Evolutionary conservation across 2,113 vertebrate species (phyloP), one percentile per base, ranked within the genome.

Genomic region (Platanista minor): DNA sequence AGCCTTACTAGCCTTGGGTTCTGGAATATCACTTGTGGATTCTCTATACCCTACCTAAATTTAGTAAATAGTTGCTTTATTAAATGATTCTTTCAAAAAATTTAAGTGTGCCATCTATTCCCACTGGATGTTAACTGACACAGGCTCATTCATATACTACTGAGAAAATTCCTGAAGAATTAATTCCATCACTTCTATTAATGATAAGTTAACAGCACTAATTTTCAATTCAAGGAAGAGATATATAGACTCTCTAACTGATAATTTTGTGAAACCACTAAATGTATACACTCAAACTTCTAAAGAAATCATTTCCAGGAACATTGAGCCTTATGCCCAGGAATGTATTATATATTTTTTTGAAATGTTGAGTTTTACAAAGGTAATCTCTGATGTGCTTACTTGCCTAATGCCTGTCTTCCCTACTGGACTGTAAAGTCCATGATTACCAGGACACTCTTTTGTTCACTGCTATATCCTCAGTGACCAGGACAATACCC

Each of bases 351-450:
- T 72, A 86, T 41, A 39, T 86, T 52, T 89, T 89, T 74, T 90
- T 78, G 6, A 81, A 94, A 91, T 27, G 52, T 80, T 95, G 71
- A 90, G 2, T 93, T 96, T 96, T 92, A 62, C 52, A 93, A 93
- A 72, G 67, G 25, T 75, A 61, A 89, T 75, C 59, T 71, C 52
- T 91, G 67, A 57, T 89, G 17, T 27, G 4, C 13, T 86, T 92
- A 74, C 13, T 83, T 93, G 23, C 87, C 29, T 83, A 86, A 86
- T 78, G 17, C 57, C 80, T 74, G 2, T 62, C 52, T 92, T 49
- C 18, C 27, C 46, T 69, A 80, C 54, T 72, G 88, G 29, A 86
- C 36, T 94, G 39, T 74, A 82, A 82, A 25, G 4, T 91, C 36
- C n/a, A 59, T 20, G 27, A 96, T 20, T 20, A 87, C 69, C 18